phyloP scores from a whole-genome alignment of 1,140 invertebrate species.

The Euura saliciscinereae region DNA sequence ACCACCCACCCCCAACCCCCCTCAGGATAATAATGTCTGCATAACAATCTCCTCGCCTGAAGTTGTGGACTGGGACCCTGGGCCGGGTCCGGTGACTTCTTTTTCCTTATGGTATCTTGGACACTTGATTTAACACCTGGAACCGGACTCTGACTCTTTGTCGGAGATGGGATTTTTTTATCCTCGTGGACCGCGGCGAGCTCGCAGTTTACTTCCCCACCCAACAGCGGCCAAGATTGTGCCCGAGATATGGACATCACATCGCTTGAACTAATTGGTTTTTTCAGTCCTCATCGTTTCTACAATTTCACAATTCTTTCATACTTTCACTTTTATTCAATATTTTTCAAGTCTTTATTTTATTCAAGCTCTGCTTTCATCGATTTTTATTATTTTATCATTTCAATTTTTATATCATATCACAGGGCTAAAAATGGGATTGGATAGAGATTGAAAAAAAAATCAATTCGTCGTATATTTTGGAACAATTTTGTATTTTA shows the following conservation, averaged over 20 bases:
- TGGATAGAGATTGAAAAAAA: too few species aligned
- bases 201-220: not conserved
- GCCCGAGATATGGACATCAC: constrained; percentile 46
- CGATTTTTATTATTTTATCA: too few species aligned
- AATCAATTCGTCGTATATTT: too few species aligned
- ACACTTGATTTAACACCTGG: not conserved
- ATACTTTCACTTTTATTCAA: too few species aligned
- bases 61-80: constrained; percentile 26
- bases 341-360: too few species aligned
- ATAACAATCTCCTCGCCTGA: constrained; percentile 41
- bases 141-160: not conserved
- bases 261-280: not conserved
- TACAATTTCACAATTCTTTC: too few species aligned
- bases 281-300: not conserved
- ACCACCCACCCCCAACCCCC: constrained; percentile 84
- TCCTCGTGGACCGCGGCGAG: constrained; percentile 7
- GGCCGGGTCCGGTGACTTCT: not conserved
- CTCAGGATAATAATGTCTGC: constrained; percentile 77
- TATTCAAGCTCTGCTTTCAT: too few species aligned
- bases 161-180: not conserved
- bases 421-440: too few species aligned
- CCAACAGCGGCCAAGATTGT: constrained; percentile 43
- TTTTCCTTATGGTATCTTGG: not conserved
- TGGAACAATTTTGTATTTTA: too few species aligned
- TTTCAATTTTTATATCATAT: too few species aligned